Evolutionary conservation across 1,140 invertebrate species (phyloP), one percentile per base, ranked within the genome.

Genomic region (Orius laevigatus): DNA sequence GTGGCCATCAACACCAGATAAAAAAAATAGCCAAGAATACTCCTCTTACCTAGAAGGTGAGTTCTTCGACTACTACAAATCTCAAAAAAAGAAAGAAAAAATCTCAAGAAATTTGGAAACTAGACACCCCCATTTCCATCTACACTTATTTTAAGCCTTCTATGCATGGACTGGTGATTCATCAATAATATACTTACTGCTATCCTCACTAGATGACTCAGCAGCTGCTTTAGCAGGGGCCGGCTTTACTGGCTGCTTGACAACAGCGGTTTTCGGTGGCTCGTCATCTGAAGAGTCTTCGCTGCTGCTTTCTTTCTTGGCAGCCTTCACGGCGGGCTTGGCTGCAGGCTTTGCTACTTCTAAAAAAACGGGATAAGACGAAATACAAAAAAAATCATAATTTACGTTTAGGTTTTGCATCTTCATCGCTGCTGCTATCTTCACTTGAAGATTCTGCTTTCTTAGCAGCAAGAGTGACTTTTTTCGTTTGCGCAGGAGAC

Each of bases 371-470:
- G n/a, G n/a, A n/a, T n/a, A n/a, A n/a, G n/a, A n/a, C n/a, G n/a
- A n/a, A n/a, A n/a, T n/a, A n/a, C n/a, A n/a, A n/a, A n/a, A n/a
- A 35, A n/a, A n/a, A n/a, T n/a, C n/a, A n/a, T n/a, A n/a, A n/a
- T n/a, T n/a, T n/a, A n/a, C n/a, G n/a, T n/a, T 15, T 47, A 15
- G 31, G 12, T 4, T 33, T 34, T 36, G 6, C 25, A 11, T 58
- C 52, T 33, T 58, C 51, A 40, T 62, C 51, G 57, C 61, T 46
- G 66, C 63, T 20, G 58, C 56, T 15, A 45, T 16, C 48, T 58
- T 55, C 16, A 11, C 33, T 19, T 3, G 8, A 3, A 45, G 43
- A 11, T 25, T 2, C 18, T 11, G 36, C 33, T 33, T 20, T 10
- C 35, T 42, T 42, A 14, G 12, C 38, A 1, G 16, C 31, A 3